These are phyloP conservation scores for Casuarius casuarius DNA, from an alignment of 2,113 vertebrate genomes.

Conservation along the genomic window DNA sequence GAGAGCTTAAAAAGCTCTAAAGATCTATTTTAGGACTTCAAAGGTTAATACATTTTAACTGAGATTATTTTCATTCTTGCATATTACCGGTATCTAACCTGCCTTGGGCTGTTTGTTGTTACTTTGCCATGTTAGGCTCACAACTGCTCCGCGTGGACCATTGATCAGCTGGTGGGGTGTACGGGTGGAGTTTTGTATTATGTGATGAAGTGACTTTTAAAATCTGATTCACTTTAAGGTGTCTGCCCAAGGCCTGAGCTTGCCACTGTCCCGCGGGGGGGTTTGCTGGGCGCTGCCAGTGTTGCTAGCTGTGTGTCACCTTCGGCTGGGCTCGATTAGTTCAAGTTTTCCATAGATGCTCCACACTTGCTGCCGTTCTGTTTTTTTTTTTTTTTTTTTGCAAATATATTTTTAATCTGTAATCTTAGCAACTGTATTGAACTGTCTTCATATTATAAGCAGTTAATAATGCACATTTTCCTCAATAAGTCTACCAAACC, in stretches of 20 bases:
- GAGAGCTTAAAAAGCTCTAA: background rate
- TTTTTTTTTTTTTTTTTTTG: background rate
- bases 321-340: slow-evolving; percentile 33
- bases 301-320: background rate
- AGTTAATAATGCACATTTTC: slow-evolving; percentile 6
- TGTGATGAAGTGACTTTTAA: background rate
- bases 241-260: background rate
- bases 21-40: background rate
- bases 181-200: background rate
- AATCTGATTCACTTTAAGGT: background rate
- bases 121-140: background rate
- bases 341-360: background rate
- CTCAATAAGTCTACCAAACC: background rate
- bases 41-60: background rate
- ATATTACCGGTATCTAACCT: background rate
- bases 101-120: background rate
- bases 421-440: background rate
- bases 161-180: background rate
- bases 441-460: background rate
- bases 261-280: background rate
- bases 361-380: background rate
- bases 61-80: background rate
- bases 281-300: background rate
- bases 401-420: slow-evolving; percentile 37
- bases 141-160: background rate